Conservation (phyloP, 1,140 invertebrate genomes). For the Drosophila burlai region DNA sequence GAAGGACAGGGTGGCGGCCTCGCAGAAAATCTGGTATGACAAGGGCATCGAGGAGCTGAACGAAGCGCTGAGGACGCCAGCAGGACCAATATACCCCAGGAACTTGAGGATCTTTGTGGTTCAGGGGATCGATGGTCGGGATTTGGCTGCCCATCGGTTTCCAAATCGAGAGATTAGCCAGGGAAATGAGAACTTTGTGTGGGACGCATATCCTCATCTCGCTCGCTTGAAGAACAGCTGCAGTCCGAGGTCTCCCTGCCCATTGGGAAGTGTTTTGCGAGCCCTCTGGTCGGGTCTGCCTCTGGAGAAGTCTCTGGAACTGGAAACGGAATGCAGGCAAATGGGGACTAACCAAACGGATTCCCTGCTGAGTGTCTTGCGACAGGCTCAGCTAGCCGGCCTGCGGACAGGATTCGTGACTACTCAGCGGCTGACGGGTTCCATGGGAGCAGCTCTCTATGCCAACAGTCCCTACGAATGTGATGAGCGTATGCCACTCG, state of each 20-base stretch:
- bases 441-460: constrained; percentile 53
- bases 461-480: constrained; percentile 56
- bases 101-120: constrained; percentile 55
- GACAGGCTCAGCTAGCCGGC: constrained; percentile 60
- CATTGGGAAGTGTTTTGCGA: constrained; percentile 20
- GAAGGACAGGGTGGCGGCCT: constrained; percentile 56
- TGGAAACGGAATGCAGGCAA: constrained; percentile 8
- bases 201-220: constrained; percentile 62
- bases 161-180: background rate
- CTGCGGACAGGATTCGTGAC: constrained; percentile 73
- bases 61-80: constrained; percentile 24
- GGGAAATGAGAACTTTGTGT: constrained; percentile 29
- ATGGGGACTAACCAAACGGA: constrained; percentile 22
- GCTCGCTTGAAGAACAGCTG: constrained; percentile 62
- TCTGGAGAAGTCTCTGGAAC: background rate
- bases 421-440: constrained; percentile 58
- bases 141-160: constrained; percentile 50
- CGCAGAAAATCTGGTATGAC: constrained; percentile 69
- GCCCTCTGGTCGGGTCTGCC: constrained; percentile 64
- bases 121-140: constrained; percentile 46
- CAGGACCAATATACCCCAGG: constrained; percentile 2
- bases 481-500: constrained; percentile 51
- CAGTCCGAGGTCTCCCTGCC: constrained; percentile 46
- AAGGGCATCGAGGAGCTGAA: constrained; percentile 69
- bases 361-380: constrained; percentile 48